Evolutionary conservation across 2,797 vertebrate genomes (phyloP).

Genomic region (Aeoliscus strigatus): DNA sequence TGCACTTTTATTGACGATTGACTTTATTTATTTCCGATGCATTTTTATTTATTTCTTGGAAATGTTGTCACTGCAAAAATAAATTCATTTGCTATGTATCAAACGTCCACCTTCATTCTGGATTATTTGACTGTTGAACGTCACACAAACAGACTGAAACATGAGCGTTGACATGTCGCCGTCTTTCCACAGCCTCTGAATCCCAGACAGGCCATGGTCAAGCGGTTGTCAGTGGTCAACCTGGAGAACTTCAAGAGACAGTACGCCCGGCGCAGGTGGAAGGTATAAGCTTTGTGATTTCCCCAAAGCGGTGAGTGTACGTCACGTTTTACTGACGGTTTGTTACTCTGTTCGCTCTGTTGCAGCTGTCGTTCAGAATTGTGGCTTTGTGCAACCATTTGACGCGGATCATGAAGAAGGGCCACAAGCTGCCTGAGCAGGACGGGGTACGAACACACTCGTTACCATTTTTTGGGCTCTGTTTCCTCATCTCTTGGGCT

Average conservation of each 20-base stretch:
- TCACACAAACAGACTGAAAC: no score
- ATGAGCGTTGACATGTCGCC: no score
- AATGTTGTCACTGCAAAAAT: slow-evolving; percentile 49
- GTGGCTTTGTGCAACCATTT: slow-evolving; percentile 92
- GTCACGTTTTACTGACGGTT: not conserved
- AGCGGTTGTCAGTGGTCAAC: slow-evolving; percentile 88
- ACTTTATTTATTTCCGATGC: slow-evolving; percentile 24
- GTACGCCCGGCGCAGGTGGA: slow-evolving; percentile 89
- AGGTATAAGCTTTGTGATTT: slow-evolving; percentile 69
- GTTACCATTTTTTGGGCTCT: no score
- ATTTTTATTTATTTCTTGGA: slow-evolving; percentile 33
- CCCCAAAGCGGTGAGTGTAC: not conserved
- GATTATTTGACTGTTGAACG: no score
- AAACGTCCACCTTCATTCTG: not conserved
- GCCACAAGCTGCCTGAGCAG: slow-evolving; percentile 58
- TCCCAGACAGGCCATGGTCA: slow-evolving; percentile 84
- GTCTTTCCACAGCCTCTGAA: slow-evolving; percentile 82
- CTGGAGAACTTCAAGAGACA: slow-evolving; percentile 92
- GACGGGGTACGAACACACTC: slow-evolving; percentile 66
- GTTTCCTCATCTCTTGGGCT: no score
- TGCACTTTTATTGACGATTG: slow-evolving; percentile 22
- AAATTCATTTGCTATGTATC: slow-evolving; percentile 23
- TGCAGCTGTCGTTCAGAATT: slow-evolving; percentile 88
- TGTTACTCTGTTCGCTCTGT: slow-evolving; percentile 19
- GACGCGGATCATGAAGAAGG: slow-evolving; percentile 85